These are phyloP conservation scores for Alauda arvensis DNA, from an alignment of 2,797 vertebrate genomes.

Conservation along the genomic window DNA sequence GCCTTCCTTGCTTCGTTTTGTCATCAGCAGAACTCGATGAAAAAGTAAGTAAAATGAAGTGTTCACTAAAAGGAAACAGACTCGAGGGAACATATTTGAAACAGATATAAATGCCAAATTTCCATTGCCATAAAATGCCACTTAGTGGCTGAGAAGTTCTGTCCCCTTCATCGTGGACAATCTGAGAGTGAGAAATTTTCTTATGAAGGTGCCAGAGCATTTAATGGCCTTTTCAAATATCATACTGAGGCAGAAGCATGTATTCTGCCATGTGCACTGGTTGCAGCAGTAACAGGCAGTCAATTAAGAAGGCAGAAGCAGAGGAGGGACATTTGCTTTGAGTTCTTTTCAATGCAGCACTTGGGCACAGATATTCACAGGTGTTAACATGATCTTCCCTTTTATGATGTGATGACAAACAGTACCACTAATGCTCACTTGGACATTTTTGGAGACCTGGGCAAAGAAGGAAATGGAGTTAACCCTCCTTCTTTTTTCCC, in stretches of 20 bases:
- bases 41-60: constrained; percentile 16
- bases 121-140: constrained; percentile 18
- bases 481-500: background rate
- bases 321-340: background rate
- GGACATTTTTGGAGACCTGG: background rate
- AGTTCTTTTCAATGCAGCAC: background rate
- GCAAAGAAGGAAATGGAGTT: background rate
- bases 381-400: background rate
- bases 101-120: constrained; percentile 26
- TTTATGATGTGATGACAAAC: background rate
- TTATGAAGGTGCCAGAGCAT: background rate
- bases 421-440: background rate
- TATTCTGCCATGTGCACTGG: background rate
- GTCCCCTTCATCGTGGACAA: background rate
- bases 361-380: background rate
- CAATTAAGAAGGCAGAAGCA: background rate
- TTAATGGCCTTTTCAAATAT: background rate
- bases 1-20: background rate
- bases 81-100: constrained; percentile 5
- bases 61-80: constrained; percentile 24
- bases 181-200: background rate
- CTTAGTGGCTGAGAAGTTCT: background rate
- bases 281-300: background rate
- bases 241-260: background rate
- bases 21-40: background rate